Evolutionary conservation across 2,888 invertebrate species (phyloP).

Genomic region (Achlya flavicornis): DNA sequence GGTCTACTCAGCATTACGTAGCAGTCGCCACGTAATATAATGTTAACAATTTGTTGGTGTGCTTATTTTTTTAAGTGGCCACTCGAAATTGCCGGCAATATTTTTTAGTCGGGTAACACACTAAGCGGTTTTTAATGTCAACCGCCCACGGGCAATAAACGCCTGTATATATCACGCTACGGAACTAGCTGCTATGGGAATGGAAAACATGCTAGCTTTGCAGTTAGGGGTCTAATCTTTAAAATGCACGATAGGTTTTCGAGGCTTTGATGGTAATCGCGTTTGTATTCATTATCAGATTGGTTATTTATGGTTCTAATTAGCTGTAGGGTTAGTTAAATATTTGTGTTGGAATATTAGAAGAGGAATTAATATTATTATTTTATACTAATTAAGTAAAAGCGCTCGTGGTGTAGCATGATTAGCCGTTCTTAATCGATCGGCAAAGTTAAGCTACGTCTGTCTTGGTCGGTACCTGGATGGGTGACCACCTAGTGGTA

Average conservation of each 20-base stretch:
- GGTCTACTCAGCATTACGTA: no score
- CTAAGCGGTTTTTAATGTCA: constrained; percentile 79
- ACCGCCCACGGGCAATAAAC: constrained; percentile 59
- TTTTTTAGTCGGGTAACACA: constrained; percentile 44
- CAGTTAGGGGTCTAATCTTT: constrained; percentile 6
- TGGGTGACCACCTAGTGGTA: no score
- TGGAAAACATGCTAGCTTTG: constrained; percentile 29
- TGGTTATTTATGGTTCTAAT: no score
- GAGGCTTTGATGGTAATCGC: not conserved
- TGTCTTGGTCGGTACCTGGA: no score
- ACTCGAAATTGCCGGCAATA: constrained; percentile 35
- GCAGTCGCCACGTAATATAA: not conserved
- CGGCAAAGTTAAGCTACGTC: no score
- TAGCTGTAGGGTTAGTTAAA: not conserved
- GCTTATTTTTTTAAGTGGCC: constrained; percentile 27
- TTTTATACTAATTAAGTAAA: no score
- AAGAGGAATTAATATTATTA: no score
- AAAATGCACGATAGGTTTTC: constrained; percentile 10
- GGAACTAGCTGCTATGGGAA: constrained; percentile 34
- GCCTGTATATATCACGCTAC: constrained; percentile 52
- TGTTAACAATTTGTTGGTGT: constrained; percentile 15
- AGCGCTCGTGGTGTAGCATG: no score
- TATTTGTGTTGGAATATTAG: no score
- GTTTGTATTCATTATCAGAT: not conserved
- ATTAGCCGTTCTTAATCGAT: no score